Base-by-base conservation (phyloP, 2,113 vertebrate species). In the Eretmodus cyanostictus region DNA sequence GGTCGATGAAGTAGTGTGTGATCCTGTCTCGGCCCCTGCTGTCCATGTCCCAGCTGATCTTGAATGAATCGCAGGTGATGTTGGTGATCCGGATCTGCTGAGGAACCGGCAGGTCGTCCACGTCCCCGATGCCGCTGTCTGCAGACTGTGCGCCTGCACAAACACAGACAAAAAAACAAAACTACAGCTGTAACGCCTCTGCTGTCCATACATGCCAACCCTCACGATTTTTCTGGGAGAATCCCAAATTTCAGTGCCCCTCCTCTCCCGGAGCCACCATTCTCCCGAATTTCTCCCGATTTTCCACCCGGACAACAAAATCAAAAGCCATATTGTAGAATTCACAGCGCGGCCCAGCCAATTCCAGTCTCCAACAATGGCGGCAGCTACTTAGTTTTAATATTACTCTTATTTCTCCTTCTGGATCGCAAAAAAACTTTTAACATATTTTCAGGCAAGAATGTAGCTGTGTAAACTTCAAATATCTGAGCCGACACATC, bases 1-100 rank as follows among this genome's bases (percentile, higher is more conserved):
- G 97, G 91, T 99, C 98, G 22, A 99, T 98, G 95, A 99, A 99
- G 94, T 98, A 99, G 94, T 99, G 98, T n/a, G 98, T 99, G 93
- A 99, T 98, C 82, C 97, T 96, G 22, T 98, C 98, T 93, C 96
- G 97, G 79, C 97, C 97, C 86, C 97, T 97, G 34, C 97, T 88
- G 92, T 99, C 98, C 97, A 98, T 98, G 36, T 98, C 97, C 98
- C 98, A 99, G 66, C 95, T 97, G 95, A 99, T 98, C 96, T 98
- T 98, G 95, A 99, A 99, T 19, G 98, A 99, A 85, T 99, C 98
- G 11, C 98, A 99, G 0, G 98, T 99, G 96, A 99, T 97, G 94
- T 98, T 98, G 89, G 96, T 98, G 95, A 99, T 98, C 94, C 94
- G 97, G 94, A 98, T 98, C 93, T 98, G 97, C 90, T 97, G 97